A percentile compares a stretch with the other conserved stretches of the same genome.
Conservation (phyloP, 2,888 invertebrate species). For the Tinea semifulvella region DNA sequence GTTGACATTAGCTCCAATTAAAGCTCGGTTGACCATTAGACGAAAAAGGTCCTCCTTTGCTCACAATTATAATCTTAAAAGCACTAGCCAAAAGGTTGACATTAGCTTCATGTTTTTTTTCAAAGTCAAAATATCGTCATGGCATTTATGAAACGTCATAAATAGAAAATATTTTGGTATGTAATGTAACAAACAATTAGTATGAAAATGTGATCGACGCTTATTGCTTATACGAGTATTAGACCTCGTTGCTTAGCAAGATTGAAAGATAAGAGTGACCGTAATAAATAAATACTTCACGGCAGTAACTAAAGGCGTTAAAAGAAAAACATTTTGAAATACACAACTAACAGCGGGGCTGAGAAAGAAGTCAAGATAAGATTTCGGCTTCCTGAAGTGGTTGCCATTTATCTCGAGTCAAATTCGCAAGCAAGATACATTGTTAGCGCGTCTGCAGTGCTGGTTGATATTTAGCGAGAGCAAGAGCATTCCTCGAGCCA, state of each 20-base stretch:
- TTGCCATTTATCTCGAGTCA: not conserved
- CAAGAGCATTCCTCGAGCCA: slow-evolving; percentile 37
- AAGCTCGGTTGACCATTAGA: too few species aligned
- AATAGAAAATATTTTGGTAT: too few species aligned
- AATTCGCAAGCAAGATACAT: slow-evolving; percentile 27
- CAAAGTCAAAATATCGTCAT: too few species aligned
- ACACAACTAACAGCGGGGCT: not conserved
- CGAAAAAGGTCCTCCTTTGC: too few species aligned
- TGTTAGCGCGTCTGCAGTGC: slow-evolving; percentile 46
- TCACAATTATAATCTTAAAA: too few species aligned
- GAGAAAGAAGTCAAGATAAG: slow-evolving; percentile 8
- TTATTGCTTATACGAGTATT: too few species aligned
- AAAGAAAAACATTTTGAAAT: not conserved
- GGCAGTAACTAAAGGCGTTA: not conserved
- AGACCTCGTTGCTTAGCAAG: not conserved
- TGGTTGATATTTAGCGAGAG: slow-evolving; percentile 44
- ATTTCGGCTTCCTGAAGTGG: not conserved
- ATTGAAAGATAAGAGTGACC: slow-evolving; percentile 7
- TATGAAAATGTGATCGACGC: too few species aligned
- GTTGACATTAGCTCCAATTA: too few species aligned
- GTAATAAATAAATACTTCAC: slow-evolving; percentile 4
- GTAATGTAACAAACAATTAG: too few species aligned
- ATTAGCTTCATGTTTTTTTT: too few species aligned
- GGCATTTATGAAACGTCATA: too few species aligned
- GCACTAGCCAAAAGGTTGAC: too few species aligned